Conservation (phyloP, 2,797 vertebrate species). For the Sebastes cheni region DNA sequence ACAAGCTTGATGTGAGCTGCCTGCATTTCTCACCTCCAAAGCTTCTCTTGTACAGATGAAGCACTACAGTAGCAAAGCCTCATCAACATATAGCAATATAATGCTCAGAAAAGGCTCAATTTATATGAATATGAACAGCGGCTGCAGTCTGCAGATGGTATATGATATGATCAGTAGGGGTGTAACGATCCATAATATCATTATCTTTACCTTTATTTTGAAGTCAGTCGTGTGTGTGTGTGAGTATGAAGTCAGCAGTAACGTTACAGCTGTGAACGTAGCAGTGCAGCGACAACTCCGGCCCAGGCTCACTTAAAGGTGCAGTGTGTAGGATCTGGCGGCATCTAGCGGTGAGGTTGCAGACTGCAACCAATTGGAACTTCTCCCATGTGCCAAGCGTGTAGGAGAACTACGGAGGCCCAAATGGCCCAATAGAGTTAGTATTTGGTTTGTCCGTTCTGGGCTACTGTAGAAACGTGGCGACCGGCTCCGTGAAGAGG, state of each 20-base stretch:
- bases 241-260: not conserved
- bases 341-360: not conserved
- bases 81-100: not conserved
- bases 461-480: not conserved
- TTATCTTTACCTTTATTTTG: not conserved
- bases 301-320: not conserved
- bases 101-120: constrained; percentile 4
- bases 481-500: not conserved
- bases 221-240: not conserved
- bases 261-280: not conserved
- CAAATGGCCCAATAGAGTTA: not conserved
- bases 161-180: constrained; percentile 16
- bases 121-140: not conserved
- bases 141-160: constrained; percentile 14
- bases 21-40: constrained; percentile 36
- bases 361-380: not conserved
- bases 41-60: not conserved
- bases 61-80: not conserved
- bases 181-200: not conserved
- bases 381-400: not conserved
- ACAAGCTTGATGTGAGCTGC: constrained; percentile 51
- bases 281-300: not conserved
- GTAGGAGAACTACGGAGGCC: not conserved
- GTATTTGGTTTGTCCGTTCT: not conserved
- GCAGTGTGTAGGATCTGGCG: not conserved